Evolutionary conservation across 2,888 invertebrate species (phyloP).

Genomic region (Calameuta idolon): DNA sequence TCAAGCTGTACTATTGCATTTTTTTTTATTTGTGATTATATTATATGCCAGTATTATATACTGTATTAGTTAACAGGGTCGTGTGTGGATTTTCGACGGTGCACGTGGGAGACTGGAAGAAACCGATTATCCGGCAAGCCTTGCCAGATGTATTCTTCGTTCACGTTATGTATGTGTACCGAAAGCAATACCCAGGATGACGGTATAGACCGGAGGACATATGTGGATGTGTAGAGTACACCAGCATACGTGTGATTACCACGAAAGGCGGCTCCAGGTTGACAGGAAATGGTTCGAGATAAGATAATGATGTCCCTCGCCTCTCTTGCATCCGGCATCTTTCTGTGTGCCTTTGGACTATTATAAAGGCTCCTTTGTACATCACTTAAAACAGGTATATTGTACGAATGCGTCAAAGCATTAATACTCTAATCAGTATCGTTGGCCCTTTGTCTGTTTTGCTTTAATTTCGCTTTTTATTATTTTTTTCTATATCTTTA

Average conservation of each 20-base stretch:
- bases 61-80: not conserved
- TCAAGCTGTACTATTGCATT: not conserved
- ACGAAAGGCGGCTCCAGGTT: slow-evolving; percentile 55
- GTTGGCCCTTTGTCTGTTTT: not conserved
- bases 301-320: slow-evolving; percentile 57
- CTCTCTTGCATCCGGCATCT: slow-evolving; percentile 53
- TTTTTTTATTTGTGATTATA: not conserved
- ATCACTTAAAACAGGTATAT: slow-evolving; percentile 28
- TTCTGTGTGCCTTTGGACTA: slow-evolving; percentile 43
- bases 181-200: slow-evolving; percentile 42
- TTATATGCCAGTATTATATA: not conserved
- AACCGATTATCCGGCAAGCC: slow-evolving; percentile 42
- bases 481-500: not conserved
- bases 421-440: not conserved
- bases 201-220: slow-evolving; percentile 20
- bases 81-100: not conserved
- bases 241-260: slow-evolving; percentile 36
- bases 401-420: not conserved
- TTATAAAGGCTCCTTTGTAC: slow-evolving; percentile 41
- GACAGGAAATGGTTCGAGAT: slow-evolving; percentile 62
- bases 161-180: slow-evolving; percentile 29
- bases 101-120: slow-evolving; percentile 22
- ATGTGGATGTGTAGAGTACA: slow-evolving; percentile 28
- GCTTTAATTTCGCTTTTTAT: not conserved
- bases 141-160: slow-evolving; percentile 34